phyloP scores from a whole-genome alignment of 1,140 invertebrate genomes.

The Druon quercuslanigerum region DNA sequence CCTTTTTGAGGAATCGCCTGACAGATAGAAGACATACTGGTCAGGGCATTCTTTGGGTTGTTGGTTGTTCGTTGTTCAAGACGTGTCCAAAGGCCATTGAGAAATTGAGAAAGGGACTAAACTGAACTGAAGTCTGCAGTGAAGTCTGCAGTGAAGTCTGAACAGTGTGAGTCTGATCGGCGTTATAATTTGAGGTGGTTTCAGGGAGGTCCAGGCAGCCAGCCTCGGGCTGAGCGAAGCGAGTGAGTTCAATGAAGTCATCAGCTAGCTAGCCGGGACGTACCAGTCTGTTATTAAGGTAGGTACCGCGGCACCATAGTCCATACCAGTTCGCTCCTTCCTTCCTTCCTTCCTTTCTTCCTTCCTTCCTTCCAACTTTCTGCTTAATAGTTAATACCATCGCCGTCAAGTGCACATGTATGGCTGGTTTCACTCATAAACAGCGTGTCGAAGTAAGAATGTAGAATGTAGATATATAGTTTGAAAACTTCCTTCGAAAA shows the following conservation, averaged over 20 bases:
- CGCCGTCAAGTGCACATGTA: not conserved
- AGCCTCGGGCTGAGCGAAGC: slow-evolving; percentile 56
- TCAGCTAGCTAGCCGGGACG: slow-evolving; percentile 71
- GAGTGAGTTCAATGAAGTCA: slow-evolving; percentile 75
- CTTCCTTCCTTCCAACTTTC: slow-evolving; percentile 46
- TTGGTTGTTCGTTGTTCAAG: slow-evolving; percentile 56
- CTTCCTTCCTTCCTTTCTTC: slow-evolving; percentile 48
- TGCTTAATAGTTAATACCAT: not conserved
- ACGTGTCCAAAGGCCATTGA: slow-evolving; percentile 68
- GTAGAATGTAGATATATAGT: no score
- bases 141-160: no score
- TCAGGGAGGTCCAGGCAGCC: slow-evolving; percentile 76
- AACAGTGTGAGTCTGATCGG: slow-evolving; percentile 59
- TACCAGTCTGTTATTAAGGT: slow-evolving; percentile 73
- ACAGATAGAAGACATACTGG: no score
- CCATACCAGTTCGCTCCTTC: slow-evolving; percentile 48
- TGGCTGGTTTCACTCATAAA: not conserved
- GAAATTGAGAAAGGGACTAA: slow-evolving; percentile 70
- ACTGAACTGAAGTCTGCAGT: no score
- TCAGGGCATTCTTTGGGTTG: no score
- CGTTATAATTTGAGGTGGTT: slow-evolving; percentile 75
- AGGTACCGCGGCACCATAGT: slow-evolving; percentile 73
- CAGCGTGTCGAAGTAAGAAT: not conserved
- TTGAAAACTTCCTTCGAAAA: no score
- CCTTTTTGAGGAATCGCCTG: no score